Evolutionary conservation across 2,888 invertebrate genomes (phyloP).

Genomic region (Heliconius cydno): DNA sequence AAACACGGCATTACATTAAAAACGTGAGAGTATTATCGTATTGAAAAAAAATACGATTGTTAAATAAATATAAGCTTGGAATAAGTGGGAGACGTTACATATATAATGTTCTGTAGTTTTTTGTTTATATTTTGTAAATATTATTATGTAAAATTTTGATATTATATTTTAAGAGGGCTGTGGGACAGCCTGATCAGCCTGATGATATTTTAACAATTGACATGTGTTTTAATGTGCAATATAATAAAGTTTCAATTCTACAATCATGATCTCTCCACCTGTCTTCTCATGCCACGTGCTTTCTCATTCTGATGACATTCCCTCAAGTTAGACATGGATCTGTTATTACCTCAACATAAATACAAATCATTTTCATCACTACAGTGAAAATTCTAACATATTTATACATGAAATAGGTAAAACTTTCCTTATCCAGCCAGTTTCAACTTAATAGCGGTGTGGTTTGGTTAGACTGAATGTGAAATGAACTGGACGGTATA

Average conservation of each 20-base stretch:
- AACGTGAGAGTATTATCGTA: conserved; percentile 6
- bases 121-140: no score
- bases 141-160: no score
- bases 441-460: conserved; percentile 36
- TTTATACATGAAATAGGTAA: conserved; percentile 36
- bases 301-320: not conserved
- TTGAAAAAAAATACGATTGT: not conserved
- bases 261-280: no score
- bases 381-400: not conserved
- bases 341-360: not conserved
- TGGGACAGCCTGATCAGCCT: no score
- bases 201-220: no score
- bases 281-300: no score
- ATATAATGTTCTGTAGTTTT: no score
- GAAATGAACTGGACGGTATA: conserved; percentile 24
- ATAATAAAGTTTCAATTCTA: no score
- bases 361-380: not conserved
- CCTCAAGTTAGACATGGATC: not conserved
- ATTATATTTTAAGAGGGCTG: no score
- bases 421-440: conserved; percentile 32
- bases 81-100: no score
- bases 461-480: conserved; percentile 33
- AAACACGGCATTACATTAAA: conserved; percentile 1
- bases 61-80: not conserved
- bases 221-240: no score